Percentiles rank a stretch among this genome's conserved stretches.
phyloP scores from a whole-genome alignment of 2,113 vertebrate species.

The Narcine bancroftii region DNA sequence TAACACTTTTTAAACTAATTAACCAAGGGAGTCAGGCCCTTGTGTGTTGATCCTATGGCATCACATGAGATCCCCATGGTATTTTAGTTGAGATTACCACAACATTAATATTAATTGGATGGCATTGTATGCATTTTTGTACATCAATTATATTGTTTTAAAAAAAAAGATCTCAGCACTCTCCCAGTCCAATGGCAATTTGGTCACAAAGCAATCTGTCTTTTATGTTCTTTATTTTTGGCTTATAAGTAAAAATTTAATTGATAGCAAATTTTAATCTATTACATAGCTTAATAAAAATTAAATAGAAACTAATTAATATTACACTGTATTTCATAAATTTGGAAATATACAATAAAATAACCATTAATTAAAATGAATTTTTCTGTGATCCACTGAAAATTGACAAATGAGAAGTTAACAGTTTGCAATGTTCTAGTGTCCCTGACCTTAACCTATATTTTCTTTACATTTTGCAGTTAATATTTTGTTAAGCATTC shows the following conservation, averaged over 20 bases:
- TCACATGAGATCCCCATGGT: no score
- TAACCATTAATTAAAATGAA: not conserved
- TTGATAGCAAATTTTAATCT: not conserved
- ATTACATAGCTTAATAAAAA: not conserved
- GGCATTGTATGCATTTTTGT: not conserved
- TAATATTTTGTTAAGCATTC: not conserved
- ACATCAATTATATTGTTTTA: not conserved
- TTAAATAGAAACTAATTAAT: not conserved
- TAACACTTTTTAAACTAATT: no score
- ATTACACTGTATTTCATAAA: not conserved
- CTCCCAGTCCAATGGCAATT: not conserved
- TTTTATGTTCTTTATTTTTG: not conserved
- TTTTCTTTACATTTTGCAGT: not conserved
- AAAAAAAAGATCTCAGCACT: not conserved
- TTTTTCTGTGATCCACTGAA: not conserved
- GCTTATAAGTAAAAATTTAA: no score
- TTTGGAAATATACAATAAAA: no score
- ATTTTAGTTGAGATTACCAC: not conserved
- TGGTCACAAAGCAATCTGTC: not conserved
- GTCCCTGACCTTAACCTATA: no score
- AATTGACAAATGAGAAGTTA: not conserved
- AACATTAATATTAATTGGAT: not conserved
- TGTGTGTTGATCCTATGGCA: no score
- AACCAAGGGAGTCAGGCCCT: no score
- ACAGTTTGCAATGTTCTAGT: not conserved